Conservation (phyloP, 2,113 vertebrate genomes). For the Brachypodius melanocephalos region DNA sequence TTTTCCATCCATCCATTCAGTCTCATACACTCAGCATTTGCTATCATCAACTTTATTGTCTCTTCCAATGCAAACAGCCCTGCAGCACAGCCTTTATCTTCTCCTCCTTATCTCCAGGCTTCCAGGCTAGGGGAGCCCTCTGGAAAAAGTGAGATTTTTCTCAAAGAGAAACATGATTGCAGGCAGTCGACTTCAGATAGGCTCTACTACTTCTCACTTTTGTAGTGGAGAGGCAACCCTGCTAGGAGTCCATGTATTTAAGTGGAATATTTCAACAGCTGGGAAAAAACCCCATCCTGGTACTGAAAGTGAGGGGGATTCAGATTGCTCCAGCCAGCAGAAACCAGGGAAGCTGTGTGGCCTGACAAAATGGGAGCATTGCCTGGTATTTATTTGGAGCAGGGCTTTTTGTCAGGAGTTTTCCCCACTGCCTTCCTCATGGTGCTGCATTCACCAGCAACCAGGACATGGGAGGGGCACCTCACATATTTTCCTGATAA, state of each 20-base stretch:
- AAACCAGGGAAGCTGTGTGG: neutral
- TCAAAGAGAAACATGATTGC: conserved; percentile 13
- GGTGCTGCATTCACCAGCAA: neutral
- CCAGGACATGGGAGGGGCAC: accelerated
- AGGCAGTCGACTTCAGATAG: conserved; percentile 39
- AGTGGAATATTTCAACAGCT: neutral
- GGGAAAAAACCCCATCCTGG: neutral
- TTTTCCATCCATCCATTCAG: conserved; percentile 56
- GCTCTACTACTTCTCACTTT: conserved; percentile 4
- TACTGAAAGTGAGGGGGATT: neutral
- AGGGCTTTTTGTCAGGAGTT: neutral
- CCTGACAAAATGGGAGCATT: neutral
- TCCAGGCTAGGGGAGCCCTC: conserved; percentile 48
- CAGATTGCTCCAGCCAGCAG: neutral
- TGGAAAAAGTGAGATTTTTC: conserved; percentile 64
- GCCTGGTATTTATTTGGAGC: neutral
- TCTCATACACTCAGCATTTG: conserved; percentile 59
- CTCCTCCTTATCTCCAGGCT: conserved; percentile 55
- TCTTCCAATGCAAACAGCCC: conserved; percentile 61
- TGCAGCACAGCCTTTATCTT: conserved; percentile 35
- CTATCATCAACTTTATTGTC: conserved; percentile 63
- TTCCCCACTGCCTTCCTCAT: neutral
- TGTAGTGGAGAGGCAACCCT: neutral
- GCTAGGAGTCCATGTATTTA: neutral
- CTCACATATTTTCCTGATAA: neutral